Conservation (phyloP, 2,113 vertebrate genomes). For the Alethe diademata region DNA sequence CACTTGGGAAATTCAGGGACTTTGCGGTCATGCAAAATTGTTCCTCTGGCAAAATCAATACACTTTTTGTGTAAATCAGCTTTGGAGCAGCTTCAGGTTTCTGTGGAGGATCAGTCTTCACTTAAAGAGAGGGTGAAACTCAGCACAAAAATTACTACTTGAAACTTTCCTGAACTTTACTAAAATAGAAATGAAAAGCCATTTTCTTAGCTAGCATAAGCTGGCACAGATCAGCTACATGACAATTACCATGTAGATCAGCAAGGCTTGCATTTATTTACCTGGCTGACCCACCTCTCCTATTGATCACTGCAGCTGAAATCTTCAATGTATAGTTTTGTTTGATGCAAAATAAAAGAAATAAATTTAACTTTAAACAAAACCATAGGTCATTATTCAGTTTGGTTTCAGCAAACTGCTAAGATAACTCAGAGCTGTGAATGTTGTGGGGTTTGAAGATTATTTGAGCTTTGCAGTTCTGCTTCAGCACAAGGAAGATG, state of each 20-base stretch:
- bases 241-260: not conserved
- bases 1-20: not conserved
- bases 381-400: not conserved
- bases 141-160: not conserved
- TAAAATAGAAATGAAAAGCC: conserved; percentile 36
- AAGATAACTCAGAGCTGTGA: not conserved
- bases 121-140: not conserved
- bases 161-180: conserved; percentile 30
- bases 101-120: not conserved
- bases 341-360: not conserved
- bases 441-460: not conserved
- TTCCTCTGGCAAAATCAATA: not conserved
- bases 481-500: not conserved
- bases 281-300: conserved; percentile 45
- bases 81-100: conserved; percentile 1
- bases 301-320: conserved; percentile 51
- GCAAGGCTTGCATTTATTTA: conserved; percentile 35
- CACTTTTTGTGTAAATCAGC: conserved; percentile 33
- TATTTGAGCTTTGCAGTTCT: not conserved
- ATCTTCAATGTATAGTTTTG: not conserved
- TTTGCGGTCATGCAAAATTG: not conserved
- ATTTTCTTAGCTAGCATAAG: not conserved
- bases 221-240: not conserved
- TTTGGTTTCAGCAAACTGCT: not conserved
- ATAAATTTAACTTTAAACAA: not conserved